A percentile compares a stretch with the other conserved stretches of the same genome.
These are phyloP conservation scores for Standfussiana lucernea DNA, from an alignment of 2,888 invertebrate genomes.

Conservation along the genomic window DNA sequence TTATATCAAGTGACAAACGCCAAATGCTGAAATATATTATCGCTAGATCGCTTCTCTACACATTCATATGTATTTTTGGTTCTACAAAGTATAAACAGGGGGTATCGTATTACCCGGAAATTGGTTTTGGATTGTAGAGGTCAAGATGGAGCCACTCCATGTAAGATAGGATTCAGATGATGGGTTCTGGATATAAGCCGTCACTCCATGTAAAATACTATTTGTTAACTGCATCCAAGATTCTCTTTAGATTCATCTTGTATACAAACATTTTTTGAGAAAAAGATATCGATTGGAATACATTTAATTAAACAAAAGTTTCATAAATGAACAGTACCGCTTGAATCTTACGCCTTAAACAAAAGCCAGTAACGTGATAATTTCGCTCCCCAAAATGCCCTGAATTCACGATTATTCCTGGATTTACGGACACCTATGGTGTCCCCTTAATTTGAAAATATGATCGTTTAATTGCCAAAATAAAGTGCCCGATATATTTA, in stretches of 20 bases:
- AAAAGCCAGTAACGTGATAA: constrained; percentile 74
- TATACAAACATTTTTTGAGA: neutral
- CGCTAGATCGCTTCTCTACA: too few species aligned
- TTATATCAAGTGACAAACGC: too few species aligned
- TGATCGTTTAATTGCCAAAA: constrained; percentile 84
- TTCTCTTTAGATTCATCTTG: neutral
- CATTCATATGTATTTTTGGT: too few species aligned
- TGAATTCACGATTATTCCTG: constrained; percentile 84
- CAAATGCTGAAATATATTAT: too few species aligned
- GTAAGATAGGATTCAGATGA: neutral
- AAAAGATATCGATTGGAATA: neutral
- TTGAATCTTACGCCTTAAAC: constrained; percentile 46
- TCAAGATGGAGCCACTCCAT: neutral
- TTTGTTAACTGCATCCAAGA: neutral
- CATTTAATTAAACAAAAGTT: neutral
- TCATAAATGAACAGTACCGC: constrained; percentile 18
- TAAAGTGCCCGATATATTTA: constrained; percentile 68
- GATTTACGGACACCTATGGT: constrained; percentile 81
- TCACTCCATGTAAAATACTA: neutral
- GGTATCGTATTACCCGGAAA: neutral
- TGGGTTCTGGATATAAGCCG: neutral
- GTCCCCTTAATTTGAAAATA: constrained; percentile 88
- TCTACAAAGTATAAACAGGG: neutral
- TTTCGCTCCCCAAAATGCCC: constrained; percentile 78
- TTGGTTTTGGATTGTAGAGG: neutral